These are phyloP conservation scores for Brachyrhaphis roseni DNA, from an alignment of 2,797 vertebrate genomes.

Conservation along the genomic window DNA sequence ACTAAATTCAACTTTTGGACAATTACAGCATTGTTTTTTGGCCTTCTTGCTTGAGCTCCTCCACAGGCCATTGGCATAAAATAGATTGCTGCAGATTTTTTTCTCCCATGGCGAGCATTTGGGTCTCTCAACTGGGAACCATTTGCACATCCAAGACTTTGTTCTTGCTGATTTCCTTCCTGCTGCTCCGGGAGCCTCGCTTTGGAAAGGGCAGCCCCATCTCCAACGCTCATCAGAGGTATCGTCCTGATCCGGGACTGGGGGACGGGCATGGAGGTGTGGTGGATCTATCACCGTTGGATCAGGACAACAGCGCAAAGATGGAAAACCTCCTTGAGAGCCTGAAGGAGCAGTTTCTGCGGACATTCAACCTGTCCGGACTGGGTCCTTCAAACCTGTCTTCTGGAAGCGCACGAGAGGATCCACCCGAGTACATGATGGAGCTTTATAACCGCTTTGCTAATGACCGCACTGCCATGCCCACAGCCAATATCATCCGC, in stretches of 20 bases:
- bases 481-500: conserved; percentile 93
- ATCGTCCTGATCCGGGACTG: conserved; percentile 73
- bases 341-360: conserved; percentile 91
- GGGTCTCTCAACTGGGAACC: conserved; percentile 73
- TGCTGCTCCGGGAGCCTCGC: conserved; percentile 65
- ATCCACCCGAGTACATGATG: conserved; percentile 97
- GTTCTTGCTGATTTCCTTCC: conserved; percentile 70
- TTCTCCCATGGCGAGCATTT: conserved; percentile 83
- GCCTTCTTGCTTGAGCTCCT: conserved; percentile 32
- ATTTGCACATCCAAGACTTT: conserved; percentile 72
- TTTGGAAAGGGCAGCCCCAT: conserved; percentile 85
- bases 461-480: conserved; percentile 90
- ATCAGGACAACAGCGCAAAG: conserved; percentile 86
- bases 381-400: conserved; percentile 81
- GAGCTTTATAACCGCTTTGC: conserved; percentile 98
- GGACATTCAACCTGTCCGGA: conserved; percentile 90
- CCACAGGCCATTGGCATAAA: conserved; percentile 43
- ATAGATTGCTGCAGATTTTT: conserved; percentile 50
- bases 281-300: conserved; percentile 84
- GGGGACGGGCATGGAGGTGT: conserved; percentile 86
- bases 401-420: conserved; percentile 77
- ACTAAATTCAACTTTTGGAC: conserved; percentile 24
- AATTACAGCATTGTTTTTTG: conserved; percentile 20
- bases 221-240: conserved; percentile 79
- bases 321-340: conserved; percentile 88